phyloP scores from a whole-genome alignment of 2,888 invertebrate genomes.

The Drosophila stalkeri region DNA sequence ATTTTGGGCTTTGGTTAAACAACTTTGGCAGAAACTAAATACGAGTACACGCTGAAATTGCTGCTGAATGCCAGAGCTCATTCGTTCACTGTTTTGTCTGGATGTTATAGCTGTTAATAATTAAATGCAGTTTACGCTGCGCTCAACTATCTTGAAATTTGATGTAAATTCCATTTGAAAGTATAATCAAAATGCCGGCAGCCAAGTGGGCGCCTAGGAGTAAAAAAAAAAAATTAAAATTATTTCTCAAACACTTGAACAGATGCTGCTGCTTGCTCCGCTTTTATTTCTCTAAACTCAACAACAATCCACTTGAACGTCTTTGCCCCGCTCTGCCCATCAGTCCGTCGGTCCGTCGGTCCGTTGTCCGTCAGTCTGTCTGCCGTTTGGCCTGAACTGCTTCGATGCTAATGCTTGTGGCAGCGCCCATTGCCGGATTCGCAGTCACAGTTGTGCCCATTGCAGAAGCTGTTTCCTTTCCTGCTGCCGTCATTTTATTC shows the following conservation, averaged over 20 bases:
- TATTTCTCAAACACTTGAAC: constrained; percentile 56
- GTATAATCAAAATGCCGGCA: constrained; percentile 74
- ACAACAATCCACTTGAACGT: constrained; percentile 10
- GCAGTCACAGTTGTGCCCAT: constrained; percentile 22
- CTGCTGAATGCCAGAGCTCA: constrained; percentile 7
- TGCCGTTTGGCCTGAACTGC: constrained; percentile 41
- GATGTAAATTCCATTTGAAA: constrained; percentile 72
- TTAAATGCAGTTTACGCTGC: constrained; percentile 72
- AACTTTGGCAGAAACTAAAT: constrained; percentile 12
- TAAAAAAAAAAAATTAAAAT: constrained; percentile 37
- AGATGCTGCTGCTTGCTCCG: constrained; percentile 5
- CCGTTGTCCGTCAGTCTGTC: constrained; percentile 3
- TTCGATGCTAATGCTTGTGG: constrained; percentile 66
- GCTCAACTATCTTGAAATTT: constrained; percentile 53
- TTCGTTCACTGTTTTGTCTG: constrained; percentile 20
- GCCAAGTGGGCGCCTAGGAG: constrained; percentile 11
- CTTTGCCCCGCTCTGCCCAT: constrained; percentile 5
- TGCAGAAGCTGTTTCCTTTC: constrained; percentile 8
- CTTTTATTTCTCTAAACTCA: constrained; percentile 18
- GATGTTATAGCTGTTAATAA: constrained; percentile 59
- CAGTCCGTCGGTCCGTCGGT: not conserved
- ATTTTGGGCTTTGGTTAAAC: constrained; percentile 6
- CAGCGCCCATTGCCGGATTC: constrained; percentile 32
- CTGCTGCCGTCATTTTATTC: constrained; percentile 22
- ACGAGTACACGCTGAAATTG: not conserved